Conservation (phyloP, 2,113 vertebrate genomes). For the Strigops habroptila region DNA sequence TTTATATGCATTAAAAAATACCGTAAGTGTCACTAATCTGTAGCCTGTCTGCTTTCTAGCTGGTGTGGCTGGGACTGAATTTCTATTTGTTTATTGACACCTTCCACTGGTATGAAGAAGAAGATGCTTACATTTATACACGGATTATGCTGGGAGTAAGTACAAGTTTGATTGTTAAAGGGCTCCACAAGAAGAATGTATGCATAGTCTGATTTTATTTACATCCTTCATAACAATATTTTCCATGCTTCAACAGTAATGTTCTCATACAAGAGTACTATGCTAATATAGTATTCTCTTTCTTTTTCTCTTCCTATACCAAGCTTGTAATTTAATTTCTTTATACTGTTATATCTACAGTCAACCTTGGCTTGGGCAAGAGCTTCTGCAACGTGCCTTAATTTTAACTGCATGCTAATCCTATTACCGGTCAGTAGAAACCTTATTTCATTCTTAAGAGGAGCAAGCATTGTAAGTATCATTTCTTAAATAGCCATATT, state of each 20-base stretch:
- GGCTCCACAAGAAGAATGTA: not conserved
- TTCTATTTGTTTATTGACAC: constrained; percentile 78
- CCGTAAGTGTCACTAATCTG: not conserved
- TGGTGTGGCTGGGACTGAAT: constrained; percentile 79
- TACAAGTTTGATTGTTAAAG: constrained; percentile 32
- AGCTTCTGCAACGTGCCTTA: constrained; percentile 80
- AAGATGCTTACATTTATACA: constrained; percentile 78
- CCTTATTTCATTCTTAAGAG: constrained; percentile 77
- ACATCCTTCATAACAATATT: not conserved
- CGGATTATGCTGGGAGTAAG: constrained; percentile 81
- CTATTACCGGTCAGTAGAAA: constrained; percentile 81
- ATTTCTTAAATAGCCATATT: constrained; percentile 18
- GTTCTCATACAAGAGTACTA: not conserved
- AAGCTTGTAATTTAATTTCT: constrained; percentile 47
- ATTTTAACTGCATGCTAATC: constrained; percentile 84
- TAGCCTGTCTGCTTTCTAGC: constrained; percentile 56
- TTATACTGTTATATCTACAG: constrained; percentile 58
- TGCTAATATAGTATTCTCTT: not conserved
- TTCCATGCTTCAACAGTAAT: not conserved
- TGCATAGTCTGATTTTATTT: not conserved
- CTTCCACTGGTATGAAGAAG: constrained; percentile 74
- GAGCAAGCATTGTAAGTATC: constrained; percentile 75
- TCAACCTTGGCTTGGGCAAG: constrained; percentile 80
- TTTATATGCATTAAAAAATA: not conserved
- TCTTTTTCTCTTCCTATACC: not conserved